Evolutionary conservation across 2,888 invertebrate genomes (phyloP).

Genomic region (Panzeria rudis): DNA sequence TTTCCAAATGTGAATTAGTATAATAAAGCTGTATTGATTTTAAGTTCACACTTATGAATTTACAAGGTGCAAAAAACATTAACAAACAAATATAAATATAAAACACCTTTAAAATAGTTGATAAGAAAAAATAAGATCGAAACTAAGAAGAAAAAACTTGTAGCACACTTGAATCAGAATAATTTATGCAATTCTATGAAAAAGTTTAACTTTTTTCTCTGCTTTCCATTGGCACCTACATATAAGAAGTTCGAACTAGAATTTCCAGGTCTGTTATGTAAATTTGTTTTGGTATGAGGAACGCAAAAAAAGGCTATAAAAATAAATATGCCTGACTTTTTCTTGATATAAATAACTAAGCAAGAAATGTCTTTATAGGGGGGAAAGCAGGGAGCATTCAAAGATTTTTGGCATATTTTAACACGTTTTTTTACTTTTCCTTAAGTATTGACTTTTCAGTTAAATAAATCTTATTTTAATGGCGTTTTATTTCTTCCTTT

Average conservation of each 20-base stretch:
- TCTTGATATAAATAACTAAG: background rate
- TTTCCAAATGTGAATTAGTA: slow-evolving; percentile 43
- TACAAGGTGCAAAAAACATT: slow-evolving; percentile 57
- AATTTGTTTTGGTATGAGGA: background rate
- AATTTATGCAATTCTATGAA: slow-evolving; percentile 69
- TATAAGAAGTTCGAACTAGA: slow-evolving; percentile 29
- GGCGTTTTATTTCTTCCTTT: slow-evolving; percentile 47
- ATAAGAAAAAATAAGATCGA: background rate
- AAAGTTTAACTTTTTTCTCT: slow-evolving; percentile 37
- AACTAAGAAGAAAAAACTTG: background rate
- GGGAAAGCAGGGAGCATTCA: background rate
- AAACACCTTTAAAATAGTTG: slow-evolving; percentile 33
- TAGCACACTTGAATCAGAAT: slow-evolving; percentile 24
- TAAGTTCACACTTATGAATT: slow-evolving; percentile 66
- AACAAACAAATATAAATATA: slow-evolving; percentile 6
- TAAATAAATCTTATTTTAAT: slow-evolving; percentile 70
- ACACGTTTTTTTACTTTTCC: slow-evolving; percentile 47
- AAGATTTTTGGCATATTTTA: slow-evolving; percentile 68
- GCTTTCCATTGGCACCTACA: slow-evolving; percentile 39
- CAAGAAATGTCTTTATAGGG: background rate
- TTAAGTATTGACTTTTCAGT: slow-evolving; percentile 58
- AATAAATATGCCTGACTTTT: slow-evolving; percentile 28
- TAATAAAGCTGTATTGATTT: slow-evolving; percentile 64
- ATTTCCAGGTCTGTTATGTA: slow-evolving; percentile 2
- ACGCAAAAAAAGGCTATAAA: slow-evolving; percentile 4